Evolutionary conservation across 2,113 vertebrate species (phyloP).

Genomic region (Budorcas taxicolor): DNA sequence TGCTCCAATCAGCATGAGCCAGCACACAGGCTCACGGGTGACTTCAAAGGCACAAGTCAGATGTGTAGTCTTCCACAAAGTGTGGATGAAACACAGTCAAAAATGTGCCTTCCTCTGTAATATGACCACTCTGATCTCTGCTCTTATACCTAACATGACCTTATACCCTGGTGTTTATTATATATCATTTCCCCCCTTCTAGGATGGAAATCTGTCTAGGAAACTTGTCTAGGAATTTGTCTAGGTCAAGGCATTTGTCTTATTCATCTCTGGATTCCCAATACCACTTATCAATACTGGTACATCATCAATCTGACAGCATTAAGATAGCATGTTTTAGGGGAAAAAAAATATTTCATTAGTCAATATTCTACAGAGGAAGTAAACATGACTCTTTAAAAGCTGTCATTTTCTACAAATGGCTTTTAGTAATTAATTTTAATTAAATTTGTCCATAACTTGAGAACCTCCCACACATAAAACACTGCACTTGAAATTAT

Average conservation of each 20-base stretch:
- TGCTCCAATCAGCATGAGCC: background rate
- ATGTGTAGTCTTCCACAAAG: background rate
- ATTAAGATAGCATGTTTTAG: background rate
- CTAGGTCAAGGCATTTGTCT: background rate
- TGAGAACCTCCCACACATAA: background rate
- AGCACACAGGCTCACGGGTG: background rate
- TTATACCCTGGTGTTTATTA: background rate
- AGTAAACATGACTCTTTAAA: background rate
- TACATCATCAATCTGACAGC: background rate
- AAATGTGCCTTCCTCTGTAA: background rate
- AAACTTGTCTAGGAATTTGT: background rate
- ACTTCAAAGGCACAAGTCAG: background rate
- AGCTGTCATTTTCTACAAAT: background rate
- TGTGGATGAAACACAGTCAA: background rate
- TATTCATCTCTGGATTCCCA: background rate
- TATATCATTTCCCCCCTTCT: background rate
- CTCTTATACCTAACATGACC: background rate
- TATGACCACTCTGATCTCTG: background rate
- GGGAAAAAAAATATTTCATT: background rate
- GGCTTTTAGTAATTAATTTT: background rate
- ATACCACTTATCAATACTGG: background rate
- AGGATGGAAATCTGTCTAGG: background rate
- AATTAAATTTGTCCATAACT: background rate
- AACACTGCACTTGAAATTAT: background rate
- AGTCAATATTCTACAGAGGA: background rate